Percentiles rank a stretch among this genome's conserved stretches.
phyloP scores from a whole-genome alignment of 2,888 invertebrate species.

The Saturnia pavonia region DNA sequence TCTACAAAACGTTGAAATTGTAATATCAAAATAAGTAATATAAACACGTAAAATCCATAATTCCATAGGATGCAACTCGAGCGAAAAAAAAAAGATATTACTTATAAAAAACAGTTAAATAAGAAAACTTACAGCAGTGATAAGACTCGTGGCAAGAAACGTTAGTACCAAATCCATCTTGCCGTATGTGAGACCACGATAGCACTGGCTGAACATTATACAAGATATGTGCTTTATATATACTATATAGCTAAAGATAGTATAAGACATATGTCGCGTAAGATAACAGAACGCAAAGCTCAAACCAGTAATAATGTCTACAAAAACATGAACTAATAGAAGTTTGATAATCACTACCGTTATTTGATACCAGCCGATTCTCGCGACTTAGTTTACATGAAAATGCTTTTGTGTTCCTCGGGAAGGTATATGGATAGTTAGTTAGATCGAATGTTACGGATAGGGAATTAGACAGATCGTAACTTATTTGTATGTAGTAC shows the following conservation, averaged over 20 bases:
- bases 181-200: neutral
- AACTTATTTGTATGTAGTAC: too few relatives aligned
- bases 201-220: conserved; percentile 7
- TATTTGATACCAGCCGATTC: neutral
- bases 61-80: neutral
- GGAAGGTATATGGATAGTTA: neutral
- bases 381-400: neutral
- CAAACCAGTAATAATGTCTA: neutral
- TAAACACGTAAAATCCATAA: neutral
- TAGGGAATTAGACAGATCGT: too few relatives aligned
- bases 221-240: neutral
- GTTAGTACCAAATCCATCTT: conserved; percentile 13
- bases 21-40: too few relatives aligned
- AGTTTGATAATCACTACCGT: neutral
- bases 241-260: neutral
- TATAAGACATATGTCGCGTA: neutral
- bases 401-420: neutral
- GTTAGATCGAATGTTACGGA: too few relatives aligned
- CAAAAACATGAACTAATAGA: neutral
- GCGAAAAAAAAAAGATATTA: neutral
- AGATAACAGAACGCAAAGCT: conserved; percentile 10
- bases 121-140: conserved; percentile 4
- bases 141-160: neutral
- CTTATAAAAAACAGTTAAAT: neutral
- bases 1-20: too few relatives aligned